Evolutionary conservation across 2,797 vertebrate species (phyloP).

Genomic region (Channa striata): DNA sequence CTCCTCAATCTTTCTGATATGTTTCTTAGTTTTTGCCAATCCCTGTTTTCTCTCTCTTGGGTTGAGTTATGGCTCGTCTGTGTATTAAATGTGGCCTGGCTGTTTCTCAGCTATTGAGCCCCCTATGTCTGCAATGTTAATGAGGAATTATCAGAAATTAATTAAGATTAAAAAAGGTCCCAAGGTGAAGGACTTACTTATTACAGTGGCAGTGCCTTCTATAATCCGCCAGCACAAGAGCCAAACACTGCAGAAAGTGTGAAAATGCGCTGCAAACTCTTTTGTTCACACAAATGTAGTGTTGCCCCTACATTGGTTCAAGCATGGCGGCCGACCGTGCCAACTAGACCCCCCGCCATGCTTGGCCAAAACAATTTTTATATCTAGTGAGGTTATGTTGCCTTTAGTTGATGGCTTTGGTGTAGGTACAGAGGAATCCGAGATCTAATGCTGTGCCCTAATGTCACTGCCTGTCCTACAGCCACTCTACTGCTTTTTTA

Average conservation of each 20-base stretch:
- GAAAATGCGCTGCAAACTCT: constrained; percentile 19
- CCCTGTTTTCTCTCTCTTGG: constrained; percentile 23
- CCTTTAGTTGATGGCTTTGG: too few relatives aligned
- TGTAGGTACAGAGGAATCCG: too few relatives aligned
- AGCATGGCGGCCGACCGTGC: too few relatives aligned
- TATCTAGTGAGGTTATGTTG: too few relatives aligned
- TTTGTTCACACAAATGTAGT: constrained; percentile 13
- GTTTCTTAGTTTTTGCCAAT: constrained; percentile 7
- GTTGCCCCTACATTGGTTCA: too few relatives aligned
- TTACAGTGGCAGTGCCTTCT: constrained; percentile 74
- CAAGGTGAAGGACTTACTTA: constrained; percentile 80
- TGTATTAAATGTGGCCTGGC: constrained; percentile 42
- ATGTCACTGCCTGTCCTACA: too few relatives aligned
- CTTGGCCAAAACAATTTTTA: too few relatives aligned
- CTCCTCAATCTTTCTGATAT: background rate
- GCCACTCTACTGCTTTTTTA: too few relatives aligned
- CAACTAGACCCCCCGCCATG: too few relatives aligned
- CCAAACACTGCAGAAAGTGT: constrained; percentile 60
- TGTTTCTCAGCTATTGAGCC: constrained; percentile 62
- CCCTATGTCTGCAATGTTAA: constrained; percentile 72
- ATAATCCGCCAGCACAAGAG: constrained; percentile 76
- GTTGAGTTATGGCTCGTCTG: constrained; percentile 9
- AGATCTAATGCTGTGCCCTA: too few relatives aligned
- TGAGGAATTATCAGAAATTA: constrained; percentile 84
- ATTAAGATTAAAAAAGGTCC: constrained; percentile 83